Percentiles rank a stretch among this genome's conserved stretches.
Conservation (phyloP, 2,113 vertebrate species). For the Gymnogyps californianus region DNA sequence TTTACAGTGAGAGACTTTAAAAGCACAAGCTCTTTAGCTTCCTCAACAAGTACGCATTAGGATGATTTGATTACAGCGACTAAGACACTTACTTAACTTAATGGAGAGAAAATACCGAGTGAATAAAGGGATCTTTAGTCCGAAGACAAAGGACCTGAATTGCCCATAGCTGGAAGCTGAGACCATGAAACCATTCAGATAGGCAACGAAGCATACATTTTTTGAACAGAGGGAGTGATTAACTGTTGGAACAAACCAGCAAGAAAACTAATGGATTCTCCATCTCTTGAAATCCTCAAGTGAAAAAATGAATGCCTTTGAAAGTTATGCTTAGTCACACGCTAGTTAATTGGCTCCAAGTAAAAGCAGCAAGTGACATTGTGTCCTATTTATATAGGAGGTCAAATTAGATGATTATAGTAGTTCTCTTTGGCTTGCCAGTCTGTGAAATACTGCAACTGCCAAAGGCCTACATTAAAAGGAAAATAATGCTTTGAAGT, state of each 20-base stretch:
- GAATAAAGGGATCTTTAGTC: not conserved
- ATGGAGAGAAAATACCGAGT: not conserved
- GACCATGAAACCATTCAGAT: not conserved
- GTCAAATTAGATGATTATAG: not conserved
- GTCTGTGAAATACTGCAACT: not conserved
- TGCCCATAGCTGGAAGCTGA: not conserved
- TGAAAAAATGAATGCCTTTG: not conserved
- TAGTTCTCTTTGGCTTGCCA: not conserved
- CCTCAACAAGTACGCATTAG: not conserved
- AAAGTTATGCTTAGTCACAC: not conserved
- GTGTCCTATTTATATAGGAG: not conserved
- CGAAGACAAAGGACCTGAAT: not conserved
- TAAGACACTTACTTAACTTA: not conserved
- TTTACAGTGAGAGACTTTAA: not conserved
- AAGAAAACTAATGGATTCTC: not conserved
- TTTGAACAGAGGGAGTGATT: not conserved
- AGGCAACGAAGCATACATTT: not conserved
- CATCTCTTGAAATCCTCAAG: not conserved
- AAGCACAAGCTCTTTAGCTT: not conserved
- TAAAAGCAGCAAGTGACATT: not conserved
- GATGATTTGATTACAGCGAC: not conserved
- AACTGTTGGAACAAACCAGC: not conserved
- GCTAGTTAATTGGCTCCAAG: not conserved
- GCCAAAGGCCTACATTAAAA: not conserved
- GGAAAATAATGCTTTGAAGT: slow-evolving; percentile 20